Percentiles rank a stretch among this genome's conserved stretches.
Evolutionary conservation across 1,140 invertebrate species (phyloP).

Genomic region (Saccostrea cuccullata): DNA sequence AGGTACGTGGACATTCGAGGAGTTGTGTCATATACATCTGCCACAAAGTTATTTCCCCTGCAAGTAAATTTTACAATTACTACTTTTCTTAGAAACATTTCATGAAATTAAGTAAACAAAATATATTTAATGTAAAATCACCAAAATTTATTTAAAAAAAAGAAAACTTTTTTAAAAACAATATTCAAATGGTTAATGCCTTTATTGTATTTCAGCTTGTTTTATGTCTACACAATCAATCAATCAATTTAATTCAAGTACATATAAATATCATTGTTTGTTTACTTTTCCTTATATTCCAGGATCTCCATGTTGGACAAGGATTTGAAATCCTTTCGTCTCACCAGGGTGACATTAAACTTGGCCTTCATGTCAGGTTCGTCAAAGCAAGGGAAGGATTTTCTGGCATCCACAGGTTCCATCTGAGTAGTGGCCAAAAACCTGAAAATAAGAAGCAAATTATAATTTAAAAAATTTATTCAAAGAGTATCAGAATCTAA

Average conservation of each 20-base stretch:
- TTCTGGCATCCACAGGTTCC: slow-evolving; percentile 90
- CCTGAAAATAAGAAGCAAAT: slow-evolving; percentile 76
- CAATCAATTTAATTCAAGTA: too few species aligned
- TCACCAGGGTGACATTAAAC: slow-evolving; percentile 87
- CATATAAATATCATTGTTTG: neutral
- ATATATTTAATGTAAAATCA: too few species aligned
- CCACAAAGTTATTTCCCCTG: slow-evolving; percentile 64
- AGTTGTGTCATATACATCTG: slow-evolving; percentile 72
- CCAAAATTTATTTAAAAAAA: neutral
- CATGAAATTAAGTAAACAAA: too few species aligned
- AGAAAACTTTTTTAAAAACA: too few species aligned
- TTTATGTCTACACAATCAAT: neutral
- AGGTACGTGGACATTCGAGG: slow-evolving; percentile 80
- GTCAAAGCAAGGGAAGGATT: slow-evolving; percentile 97
- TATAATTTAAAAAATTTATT: too few species aligned
- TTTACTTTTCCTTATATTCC: slow-evolving; percentile 44
- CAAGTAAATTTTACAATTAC: slow-evolving; percentile 6
- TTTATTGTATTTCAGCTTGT: neutral
- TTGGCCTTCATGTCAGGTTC: slow-evolving; percentile 94
- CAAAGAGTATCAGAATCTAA: too few species aligned
- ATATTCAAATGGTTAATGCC: too few species aligned
- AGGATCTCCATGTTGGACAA: slow-evolving; percentile 88
- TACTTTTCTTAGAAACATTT: too few species aligned
- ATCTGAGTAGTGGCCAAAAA: slow-evolving; percentile 84
- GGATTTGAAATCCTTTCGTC: slow-evolving; percentile 82